phyloP scores from a whole-genome alignment of 2,113 vertebrate species.

The Verasper variegatus region DNA sequence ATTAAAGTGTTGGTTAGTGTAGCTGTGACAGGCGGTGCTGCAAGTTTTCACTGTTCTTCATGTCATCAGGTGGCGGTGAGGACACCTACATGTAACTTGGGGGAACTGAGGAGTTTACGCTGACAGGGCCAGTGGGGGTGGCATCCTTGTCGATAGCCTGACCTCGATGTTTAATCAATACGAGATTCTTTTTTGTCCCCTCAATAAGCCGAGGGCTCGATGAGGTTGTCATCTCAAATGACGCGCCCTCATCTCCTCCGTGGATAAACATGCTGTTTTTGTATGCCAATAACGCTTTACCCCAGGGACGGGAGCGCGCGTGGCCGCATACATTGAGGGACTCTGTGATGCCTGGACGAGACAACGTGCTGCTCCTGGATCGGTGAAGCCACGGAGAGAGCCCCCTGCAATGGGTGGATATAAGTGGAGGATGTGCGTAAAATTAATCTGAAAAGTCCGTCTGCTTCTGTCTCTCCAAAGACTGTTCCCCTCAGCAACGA shows the following conservation, averaged over 20 bases:
- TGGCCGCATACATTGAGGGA: slow-evolving; percentile 69
- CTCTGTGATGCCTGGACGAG: slow-evolving; percentile 33
- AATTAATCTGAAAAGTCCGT: not conserved
- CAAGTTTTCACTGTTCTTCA: slow-evolving; percentile 49
- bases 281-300: slow-evolving; percentile 71
- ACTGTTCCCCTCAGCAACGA: slow-evolving; percentile 38
- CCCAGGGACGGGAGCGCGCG: slow-evolving; percentile 69
- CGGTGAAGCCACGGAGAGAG: not conserved
- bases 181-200: slow-evolving; percentile 53
- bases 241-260: slow-evolving; percentile 63
- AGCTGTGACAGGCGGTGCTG: slow-evolving; percentile 24
- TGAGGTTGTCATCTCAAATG: slow-evolving; percentile 80
- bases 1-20: not conserved
- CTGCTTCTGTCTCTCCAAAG: not conserved
- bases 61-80: slow-evolving; percentile 53
- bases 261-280: slow-evolving; percentile 74
- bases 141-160: slow-evolving; percentile 68
- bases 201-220: slow-evolving; percentile 76
- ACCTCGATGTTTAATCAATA: slow-evolving; percentile 77
- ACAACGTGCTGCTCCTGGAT: slow-evolving; percentile 17
- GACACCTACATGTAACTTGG: slow-evolving; percentile 61
- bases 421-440: not conserved
- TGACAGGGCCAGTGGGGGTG: slow-evolving; percentile 64
- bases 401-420: not conserved
- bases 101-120: slow-evolving; percentile 41